phyloP scores from a whole-genome alignment of 2,797 vertebrate species.

The Acipenser transmontanus region DNA sequence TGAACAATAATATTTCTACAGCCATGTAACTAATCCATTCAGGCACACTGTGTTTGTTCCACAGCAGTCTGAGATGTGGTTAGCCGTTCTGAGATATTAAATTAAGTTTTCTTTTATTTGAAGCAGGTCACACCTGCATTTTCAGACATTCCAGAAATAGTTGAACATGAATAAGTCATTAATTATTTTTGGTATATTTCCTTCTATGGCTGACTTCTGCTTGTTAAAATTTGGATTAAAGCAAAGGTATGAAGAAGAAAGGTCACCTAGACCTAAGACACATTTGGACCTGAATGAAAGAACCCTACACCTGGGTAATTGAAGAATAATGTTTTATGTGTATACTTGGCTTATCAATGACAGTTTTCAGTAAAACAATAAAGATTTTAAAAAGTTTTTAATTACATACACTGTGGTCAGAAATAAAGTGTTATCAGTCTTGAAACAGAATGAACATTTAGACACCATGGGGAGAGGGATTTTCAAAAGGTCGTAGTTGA shows the following conservation, averaged over 20 bases:
- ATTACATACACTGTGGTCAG: too few species aligned
- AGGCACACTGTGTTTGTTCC: not conserved
- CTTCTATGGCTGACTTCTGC: slow-evolving; percentile 22
- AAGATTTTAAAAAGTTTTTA: too few species aligned
- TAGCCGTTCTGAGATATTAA: not conserved
- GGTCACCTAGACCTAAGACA: slow-evolving; percentile 29
- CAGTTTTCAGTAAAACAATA: too few species aligned
- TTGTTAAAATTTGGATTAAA: slow-evolving; percentile 24
- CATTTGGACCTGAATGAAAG: too few species aligned
- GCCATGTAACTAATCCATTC: not conserved
- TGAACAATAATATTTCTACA: not conserved
- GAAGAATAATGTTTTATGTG: too few species aligned
- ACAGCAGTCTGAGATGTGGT: not conserved
- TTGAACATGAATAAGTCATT: slow-evolving; percentile 22
- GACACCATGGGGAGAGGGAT: too few species aligned
- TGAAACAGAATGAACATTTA: too few species aligned
- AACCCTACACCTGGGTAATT: too few species aligned
- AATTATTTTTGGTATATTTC: slow-evolving; percentile 27
- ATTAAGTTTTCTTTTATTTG: slow-evolving; percentile 27
- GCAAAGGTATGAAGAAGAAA: slow-evolving; percentile 13
- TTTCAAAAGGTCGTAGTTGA: too few species aligned
- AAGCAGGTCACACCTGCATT: slow-evolving; percentile 22
- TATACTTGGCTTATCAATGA: too few species aligned
- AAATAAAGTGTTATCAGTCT: too few species aligned
- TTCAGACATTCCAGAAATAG: slow-evolving; percentile 30